Evolutionary conservation across 2,113 vertebrate species (phyloP), one percentile per base, ranked within the genome.

Genomic region (Opisthocomus hoazin): DNA sequence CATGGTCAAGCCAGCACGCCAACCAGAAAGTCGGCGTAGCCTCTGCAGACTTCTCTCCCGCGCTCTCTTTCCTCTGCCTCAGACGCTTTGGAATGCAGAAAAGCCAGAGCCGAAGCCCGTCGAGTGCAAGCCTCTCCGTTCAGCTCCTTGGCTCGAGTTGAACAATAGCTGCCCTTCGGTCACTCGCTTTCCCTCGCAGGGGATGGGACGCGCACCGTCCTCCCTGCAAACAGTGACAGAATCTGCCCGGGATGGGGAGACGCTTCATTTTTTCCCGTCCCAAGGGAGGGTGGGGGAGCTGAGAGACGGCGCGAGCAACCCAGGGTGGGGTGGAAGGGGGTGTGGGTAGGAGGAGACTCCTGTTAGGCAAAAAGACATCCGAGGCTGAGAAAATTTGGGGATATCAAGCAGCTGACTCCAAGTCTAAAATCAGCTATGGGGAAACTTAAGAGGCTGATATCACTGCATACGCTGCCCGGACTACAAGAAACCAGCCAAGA

Each of bases 31-130:
- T 60, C 96, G 37, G 70, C 69, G 91, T 24, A 82, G 95, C 90
- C n/a, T 50, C 76, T 5, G 78, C 80, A 36, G 51, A 2, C 41
- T 60, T 34, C 89, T n/a, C 80, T 70, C 57, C 71, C 22, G 41
- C 32, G 30, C 85, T 80, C 65, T 7, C 37, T 24, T 93, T 82
- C 63, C 94, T 73, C 86, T 93, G 95, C 91, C 95, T 94, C 92
- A 87, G 94, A 93, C 56, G 71, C 95, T 89, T 94, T 95, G 98
- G 98, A 99, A 98, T 97, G 98, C 97, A 95, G 98, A 97, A 97
- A 95, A 98, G 98, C 98, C 97, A 87, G 98, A 97, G 97, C 95
- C 41, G 66, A 79, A 89, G 97, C 96, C 96, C 93, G 97, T 92
- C 91, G 96, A 96, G 98, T 89, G 77, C 95, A 95, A 92, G 91